A percentile compares a stretch with the other conserved stretches of the same genome.
These are phyloP conservation scores for Cynaeus angustus DNA, from an alignment of 2,888 invertebrate species.

Conservation along the genomic window DNA sequence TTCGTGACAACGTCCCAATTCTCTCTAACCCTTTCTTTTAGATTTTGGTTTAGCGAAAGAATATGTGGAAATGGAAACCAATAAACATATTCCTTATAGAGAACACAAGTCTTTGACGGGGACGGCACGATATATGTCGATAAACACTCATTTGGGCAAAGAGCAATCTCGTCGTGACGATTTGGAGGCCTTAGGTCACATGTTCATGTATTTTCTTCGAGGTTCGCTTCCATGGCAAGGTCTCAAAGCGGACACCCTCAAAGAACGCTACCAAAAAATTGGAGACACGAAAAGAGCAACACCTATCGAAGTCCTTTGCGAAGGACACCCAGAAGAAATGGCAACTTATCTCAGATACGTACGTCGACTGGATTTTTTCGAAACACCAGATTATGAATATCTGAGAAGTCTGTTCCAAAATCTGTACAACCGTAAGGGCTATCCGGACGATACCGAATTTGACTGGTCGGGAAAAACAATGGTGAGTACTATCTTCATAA, in stretches of 20 bases:
- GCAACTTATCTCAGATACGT: constrained; percentile 99
- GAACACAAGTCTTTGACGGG: constrained; percentile 99
- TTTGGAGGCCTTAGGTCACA: constrained; percentile 98
- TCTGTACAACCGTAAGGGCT: constrained; percentile 90
- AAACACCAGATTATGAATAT: constrained; percentile 99
- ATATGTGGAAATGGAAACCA: constrained; percentile 99
- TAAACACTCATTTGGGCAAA: constrained; percentile 99
- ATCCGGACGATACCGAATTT: constrained; percentile 92
- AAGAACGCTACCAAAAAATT: constrained; percentile 99
- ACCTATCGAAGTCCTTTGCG: constrained; percentile 94
- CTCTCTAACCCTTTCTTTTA: no score
- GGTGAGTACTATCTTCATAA: constrained; percentile 50
- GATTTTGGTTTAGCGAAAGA: constrained; percentile 99
- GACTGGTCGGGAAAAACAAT: constrained; percentile 92
- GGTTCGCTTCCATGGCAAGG: constrained; percentile 99
- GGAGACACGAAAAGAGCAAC: constrained; percentile 99
- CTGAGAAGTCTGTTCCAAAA: constrained; percentile 95
- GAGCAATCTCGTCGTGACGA: constrained; percentile 99
- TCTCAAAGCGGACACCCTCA: constrained; percentile 98
- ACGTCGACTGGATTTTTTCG: constrained; percentile 97
- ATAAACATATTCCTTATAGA: constrained; percentile 99
- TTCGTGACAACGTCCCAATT: no score
- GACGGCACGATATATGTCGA: constrained; percentile 98
- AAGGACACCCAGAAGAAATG: constrained; percentile 95
- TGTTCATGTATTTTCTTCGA: constrained; percentile 99